Conservation (phyloP, 2,888 invertebrate genomes). For the Beris chalybata region DNA sequence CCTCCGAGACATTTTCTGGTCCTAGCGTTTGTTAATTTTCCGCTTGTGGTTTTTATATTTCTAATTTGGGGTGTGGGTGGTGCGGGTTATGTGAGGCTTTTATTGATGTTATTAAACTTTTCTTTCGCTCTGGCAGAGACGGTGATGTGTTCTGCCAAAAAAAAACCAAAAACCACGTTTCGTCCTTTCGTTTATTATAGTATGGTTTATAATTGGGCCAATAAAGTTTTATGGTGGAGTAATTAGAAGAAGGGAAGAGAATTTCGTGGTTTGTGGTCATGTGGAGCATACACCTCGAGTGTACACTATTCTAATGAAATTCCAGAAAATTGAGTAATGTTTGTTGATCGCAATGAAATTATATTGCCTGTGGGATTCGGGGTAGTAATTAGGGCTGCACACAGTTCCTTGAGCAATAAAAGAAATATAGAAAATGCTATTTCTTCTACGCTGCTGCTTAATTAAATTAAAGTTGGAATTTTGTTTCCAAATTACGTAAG, state of each 20-base stretch:
- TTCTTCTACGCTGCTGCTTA: too few relatives aligned
- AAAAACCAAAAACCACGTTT: conserved; percentile 14
- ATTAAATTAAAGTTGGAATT: too few relatives aligned
- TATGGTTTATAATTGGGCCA: conserved; percentile 24
- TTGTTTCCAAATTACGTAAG: too few relatives aligned
- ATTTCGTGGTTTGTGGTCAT: not conserved
- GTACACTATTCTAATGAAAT: conserved; percentile 22
- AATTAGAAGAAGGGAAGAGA: conserved; percentile 21
- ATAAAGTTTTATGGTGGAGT: conserved; percentile 28
- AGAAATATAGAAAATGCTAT: too few relatives aligned
- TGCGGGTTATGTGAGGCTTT: conserved; percentile 17
- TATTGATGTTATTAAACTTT: conserved; percentile 34
- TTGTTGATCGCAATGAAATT: conserved; percentile 11
- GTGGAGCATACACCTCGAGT: not conserved
- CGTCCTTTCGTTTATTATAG: conserved; percentile 1
- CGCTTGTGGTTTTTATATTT: conserved; percentile 55
- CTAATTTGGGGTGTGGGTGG: conserved; percentile 42
- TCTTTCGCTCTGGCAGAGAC: conserved; percentile 2
- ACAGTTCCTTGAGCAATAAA: too few relatives aligned
- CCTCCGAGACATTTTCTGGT: conserved; percentile 16
- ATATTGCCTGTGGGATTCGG: not conserved
- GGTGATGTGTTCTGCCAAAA: conserved; percentile 7
- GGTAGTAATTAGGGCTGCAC: too few relatives aligned
- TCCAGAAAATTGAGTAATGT: conserved; percentile 17
- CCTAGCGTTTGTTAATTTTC: conserved; percentile 52